Evolutionary conservation across 2,113 vertebrate species (phyloP).

Genomic region (Ginglymostoma cirratum): DNA sequence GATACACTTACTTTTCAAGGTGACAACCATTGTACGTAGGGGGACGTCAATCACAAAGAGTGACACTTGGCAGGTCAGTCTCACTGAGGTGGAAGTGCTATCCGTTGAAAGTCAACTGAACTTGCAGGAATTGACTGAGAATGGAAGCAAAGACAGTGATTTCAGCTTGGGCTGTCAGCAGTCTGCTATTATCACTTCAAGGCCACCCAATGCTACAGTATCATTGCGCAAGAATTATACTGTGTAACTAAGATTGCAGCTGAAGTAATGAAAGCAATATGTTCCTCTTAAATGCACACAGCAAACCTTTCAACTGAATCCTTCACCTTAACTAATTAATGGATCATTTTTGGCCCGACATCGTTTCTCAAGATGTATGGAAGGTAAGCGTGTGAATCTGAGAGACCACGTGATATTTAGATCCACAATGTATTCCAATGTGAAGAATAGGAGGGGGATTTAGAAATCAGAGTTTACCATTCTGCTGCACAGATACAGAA

Average conservation of each 20-base stretch:
- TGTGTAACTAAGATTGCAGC: neutral
- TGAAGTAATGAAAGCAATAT: neutral
- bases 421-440: too few species aligned
- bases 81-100: neutral
- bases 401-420: neutral
- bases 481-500: neutral
- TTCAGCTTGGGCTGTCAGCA: neutral
- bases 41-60: neutral
- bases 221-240: neutral
- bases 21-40: neutral
- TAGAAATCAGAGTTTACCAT: neutral
- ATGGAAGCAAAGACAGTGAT: neutral
- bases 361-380: neutral
- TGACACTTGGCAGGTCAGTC: neutral
- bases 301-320: neutral
- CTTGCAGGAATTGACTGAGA: neutral
- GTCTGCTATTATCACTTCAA: neutral
- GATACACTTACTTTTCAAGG: neutral
- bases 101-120: neutral
- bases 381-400: neutral
- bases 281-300: neutral
- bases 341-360: neutral
- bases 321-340: neutral
- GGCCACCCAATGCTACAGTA: neutral
- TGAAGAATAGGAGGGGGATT: neutral